Conservation (phyloP, 2,888 invertebrate species). For the Notodonta ziczac region DNA sequence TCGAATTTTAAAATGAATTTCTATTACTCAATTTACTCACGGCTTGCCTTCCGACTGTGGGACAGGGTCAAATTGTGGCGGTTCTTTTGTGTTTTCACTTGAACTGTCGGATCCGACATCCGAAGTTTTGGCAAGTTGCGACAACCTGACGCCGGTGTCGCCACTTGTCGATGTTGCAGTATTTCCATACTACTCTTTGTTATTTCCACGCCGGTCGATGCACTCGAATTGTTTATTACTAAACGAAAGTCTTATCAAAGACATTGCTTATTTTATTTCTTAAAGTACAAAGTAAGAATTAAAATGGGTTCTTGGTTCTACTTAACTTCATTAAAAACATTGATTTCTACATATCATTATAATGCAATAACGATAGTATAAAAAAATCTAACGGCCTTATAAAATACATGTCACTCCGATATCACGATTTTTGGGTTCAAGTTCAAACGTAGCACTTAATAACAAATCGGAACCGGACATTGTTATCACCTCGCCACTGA, state of each 20-base stretch:
- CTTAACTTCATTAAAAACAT: no score
- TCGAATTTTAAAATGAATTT: constrained; percentile 4
- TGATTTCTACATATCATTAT: no score
- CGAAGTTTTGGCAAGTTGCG: constrained; percentile 40
- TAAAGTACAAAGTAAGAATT: no score
- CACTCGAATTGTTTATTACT: constrained; percentile 30
- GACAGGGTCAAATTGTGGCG: constrained; percentile 36
- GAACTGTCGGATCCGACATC: constrained; percentile 32
- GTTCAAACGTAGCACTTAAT: not conserved
- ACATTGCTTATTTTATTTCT: constrained; percentile 32
- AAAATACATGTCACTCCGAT: no score
- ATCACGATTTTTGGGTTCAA: not conserved
- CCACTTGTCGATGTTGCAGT: constrained; percentile 33
- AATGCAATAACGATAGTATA: no score
- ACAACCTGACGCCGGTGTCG: constrained; percentile 37
- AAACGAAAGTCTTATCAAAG: constrained; percentile 47
- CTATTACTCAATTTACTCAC: constrained; percentile 43
- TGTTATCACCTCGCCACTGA: constrained; percentile 34
- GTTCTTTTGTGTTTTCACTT: constrained; percentile 35
- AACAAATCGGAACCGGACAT: constrained; percentile 26
- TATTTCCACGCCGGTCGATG: constrained; percentile 9
- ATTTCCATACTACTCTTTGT: constrained; percentile 16
- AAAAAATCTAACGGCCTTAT: no score
- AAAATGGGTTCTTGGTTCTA: no score
- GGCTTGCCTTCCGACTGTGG: constrained; percentile 33